Conservation (phyloP, 2,797 vertebrate genomes). For the Tolypeutes matacus region DNA sequence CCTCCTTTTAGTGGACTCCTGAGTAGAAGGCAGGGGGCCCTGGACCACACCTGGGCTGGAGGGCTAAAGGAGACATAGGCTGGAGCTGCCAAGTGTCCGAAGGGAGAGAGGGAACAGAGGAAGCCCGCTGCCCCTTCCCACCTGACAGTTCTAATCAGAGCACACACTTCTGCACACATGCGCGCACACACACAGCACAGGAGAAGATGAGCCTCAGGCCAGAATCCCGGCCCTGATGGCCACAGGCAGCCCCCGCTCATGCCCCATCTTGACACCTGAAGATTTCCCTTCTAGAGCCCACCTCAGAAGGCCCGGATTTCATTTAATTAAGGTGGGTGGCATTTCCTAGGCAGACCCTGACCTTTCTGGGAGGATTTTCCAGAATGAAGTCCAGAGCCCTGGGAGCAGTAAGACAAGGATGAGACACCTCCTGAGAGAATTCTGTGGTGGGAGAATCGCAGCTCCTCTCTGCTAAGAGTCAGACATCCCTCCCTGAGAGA, state of each 20-base stretch:
- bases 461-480: not conserved
- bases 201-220: not conserved
- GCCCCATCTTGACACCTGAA: not conserved
- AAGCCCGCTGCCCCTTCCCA: not conserved
- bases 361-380: conserved; percentile 35
- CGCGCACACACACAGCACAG: not conserved
- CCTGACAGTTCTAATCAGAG: not conserved
- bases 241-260: not conserved
- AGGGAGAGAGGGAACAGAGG: not conserved
- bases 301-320: not conserved
- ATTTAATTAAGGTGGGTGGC: not conserved
- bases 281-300: not conserved
- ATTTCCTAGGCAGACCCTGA: not conserved
- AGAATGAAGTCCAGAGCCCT: conserved; percentile 19
- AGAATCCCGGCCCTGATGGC: not conserved
- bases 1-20: conserved; percentile 32
- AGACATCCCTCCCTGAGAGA: not conserved
- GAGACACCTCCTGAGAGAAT: not conserved
- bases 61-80: not conserved
- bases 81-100: not conserved
- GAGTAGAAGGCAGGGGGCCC: not conserved
- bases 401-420: not conserved
- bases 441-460: not conserved
- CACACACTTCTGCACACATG: not conserved
- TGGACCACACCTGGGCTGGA: not conserved